These are phyloP conservation scores for Leptinotarsa juncta DNA, from an alignment of 2,888 invertebrate species.

Conservation along the genomic window DNA sequence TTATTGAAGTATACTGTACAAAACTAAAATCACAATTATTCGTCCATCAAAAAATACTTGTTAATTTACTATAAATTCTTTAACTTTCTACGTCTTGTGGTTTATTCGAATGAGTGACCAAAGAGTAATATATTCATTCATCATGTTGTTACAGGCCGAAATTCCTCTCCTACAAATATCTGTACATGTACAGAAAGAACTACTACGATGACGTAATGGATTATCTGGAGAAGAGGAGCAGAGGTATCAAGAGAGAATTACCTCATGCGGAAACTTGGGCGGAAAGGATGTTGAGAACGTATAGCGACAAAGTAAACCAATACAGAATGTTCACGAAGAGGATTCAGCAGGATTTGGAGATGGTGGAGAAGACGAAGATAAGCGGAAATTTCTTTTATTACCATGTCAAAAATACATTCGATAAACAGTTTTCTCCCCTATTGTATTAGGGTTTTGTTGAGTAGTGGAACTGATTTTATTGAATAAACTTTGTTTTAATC, in stretches of 20 bases:
- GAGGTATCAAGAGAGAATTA: slow-evolving; percentile 74
- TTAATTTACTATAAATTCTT: no score
- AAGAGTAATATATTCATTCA: no score
- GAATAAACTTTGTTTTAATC: slow-evolving; percentile 13
- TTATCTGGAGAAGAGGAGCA: slow-evolving; percentile 81
- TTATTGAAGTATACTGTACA: no score
- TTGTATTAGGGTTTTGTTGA: slow-evolving; percentile 48
- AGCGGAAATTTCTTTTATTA: slow-evolving; percentile 79
- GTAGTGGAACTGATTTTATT: slow-evolving; percentile 13
- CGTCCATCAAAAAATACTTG: no score
- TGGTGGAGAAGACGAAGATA: slow-evolving; percentile 74
- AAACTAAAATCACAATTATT: no score
- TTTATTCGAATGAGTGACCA: no score
- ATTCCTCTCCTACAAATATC: slow-evolving; percentile 83
- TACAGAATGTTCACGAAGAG: slow-evolving; percentile 54
- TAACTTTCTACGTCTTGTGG: no score
- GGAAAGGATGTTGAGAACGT: slow-evolving; percentile 82
- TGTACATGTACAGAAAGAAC: slow-evolving; percentile 86
- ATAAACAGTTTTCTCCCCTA: slow-evolving; percentile 75
- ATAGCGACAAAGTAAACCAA: slow-evolving; percentile 65
- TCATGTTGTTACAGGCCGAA: slow-evolving; percentile 72
- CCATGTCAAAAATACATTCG: slow-evolving; percentile 80
- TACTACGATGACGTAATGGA: slow-evolving; percentile 89
- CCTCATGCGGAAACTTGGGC: slow-evolving; percentile 89
- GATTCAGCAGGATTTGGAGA: slow-evolving; percentile 59